A percentile compares a stretch with the other conserved stretches of the same genome.
phyloP scores from a whole-genome alignment of 2,888 invertebrate genomes.

The Taphrorychus bicolor region DNA sequence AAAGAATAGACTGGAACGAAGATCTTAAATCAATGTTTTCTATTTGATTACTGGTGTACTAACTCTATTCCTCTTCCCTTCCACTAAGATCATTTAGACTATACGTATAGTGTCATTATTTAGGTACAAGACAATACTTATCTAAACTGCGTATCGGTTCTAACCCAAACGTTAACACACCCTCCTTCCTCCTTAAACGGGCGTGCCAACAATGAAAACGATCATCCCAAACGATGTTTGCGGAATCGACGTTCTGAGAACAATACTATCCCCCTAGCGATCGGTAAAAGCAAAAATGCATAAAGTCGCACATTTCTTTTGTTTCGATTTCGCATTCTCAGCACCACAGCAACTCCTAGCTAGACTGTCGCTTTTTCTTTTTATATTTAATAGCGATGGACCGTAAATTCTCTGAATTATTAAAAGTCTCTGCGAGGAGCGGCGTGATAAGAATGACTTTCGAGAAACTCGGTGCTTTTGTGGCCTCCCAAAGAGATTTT shows the following conservation, averaged over 20 bases:
- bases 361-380: slow-evolving; percentile 4
- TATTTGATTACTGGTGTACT: too few species aligned
- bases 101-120: too few species aligned
- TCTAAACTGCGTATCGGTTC: not conserved
- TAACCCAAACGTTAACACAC: not conserved
- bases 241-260: slow-evolving; percentile 1
- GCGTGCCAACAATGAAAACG: not conserved
- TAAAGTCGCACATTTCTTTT: slow-evolving; percentile 23
- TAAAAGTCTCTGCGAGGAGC: slow-evolving; percentile 46
- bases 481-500: slow-evolving; percentile 49
- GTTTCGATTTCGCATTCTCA: slow-evolving; percentile 22
- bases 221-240: slow-evolving; percentile 4
- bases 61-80: too few species aligned
- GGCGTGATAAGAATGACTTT: slow-evolving; percentile 52
- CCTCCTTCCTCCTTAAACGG: not conserved
- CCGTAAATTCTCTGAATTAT: slow-evolving; percentile 33
- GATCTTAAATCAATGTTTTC: too few species aligned
- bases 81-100: too few species aligned
- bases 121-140: not conserved
- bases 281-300: slow-evolving; percentile 12
- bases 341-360: slow-evolving; percentile 8
- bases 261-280: slow-evolving; percentile 6
- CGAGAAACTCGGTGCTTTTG: slow-evolving; percentile 49
- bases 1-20: too few species aligned
- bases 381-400: slow-evolving; percentile 24